Evolutionary conservation across 2,888 invertebrate species (phyloP), one percentile per base, ranked within the genome.

Genomic region (Allophyes oxyacanthae): DNA sequence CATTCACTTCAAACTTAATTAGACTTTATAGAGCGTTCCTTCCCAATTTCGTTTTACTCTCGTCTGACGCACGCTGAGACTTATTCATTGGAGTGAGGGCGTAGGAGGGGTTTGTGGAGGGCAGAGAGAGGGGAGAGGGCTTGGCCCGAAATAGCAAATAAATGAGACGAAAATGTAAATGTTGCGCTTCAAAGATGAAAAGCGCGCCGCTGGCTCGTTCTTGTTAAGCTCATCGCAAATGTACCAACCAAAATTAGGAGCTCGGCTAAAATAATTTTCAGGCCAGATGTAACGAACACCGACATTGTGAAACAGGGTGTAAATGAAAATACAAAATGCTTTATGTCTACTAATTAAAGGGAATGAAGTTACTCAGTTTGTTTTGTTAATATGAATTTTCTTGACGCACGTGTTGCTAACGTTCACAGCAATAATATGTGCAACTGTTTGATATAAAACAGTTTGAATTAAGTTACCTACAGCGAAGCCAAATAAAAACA

Each of bases 121-220:
- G 72, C 68, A 46, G 69, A 64, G 77, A 72, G 80, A 77, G 82
- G 77, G 83, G 78, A 81, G 77, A 81, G 82, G 82, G 75, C 82
- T 79, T 86, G 84, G 89, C 91, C 88, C 92, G 91, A 94, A 94
- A 94, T 94, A 94, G 94, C 94, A 92, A 92, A 93, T 94, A 94
- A 94, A 94, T 94, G 94, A 94, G 94, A 92, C 94, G 94, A 94
- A 94, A 94, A 94, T 94, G 94, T 94, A 94, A 94, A 94, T 94
- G 94, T 92, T 90, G 91, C 92, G 94, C 91, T 92, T 91, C 90
- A 88, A 89, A 94, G 92, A 94, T 93, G 94, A 94, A 94, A 93
- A 93, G 92, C 92, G 85, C 84, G 87, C 88, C 91, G 91, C 86
- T 84, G 85, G 86, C 88, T 79, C 88, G 88, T 85, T 90, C 91